Evolutionary conservation across 2,888 invertebrate genomes (phyloP), one percentile per base, ranked within the genome.

Genomic region (Sphaeridia pumilis): DNA sequence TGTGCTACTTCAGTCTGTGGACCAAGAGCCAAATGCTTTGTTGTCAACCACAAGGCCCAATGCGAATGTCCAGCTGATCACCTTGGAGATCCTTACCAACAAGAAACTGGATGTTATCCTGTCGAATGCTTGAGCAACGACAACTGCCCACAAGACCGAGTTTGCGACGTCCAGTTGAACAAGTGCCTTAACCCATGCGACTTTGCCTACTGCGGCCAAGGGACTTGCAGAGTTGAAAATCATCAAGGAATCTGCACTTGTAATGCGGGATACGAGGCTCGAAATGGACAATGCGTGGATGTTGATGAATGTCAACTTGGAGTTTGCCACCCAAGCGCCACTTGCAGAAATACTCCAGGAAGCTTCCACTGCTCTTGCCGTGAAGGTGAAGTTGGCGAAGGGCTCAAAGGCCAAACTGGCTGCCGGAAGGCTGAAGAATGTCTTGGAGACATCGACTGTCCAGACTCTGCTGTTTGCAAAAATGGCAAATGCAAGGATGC

Each of bases 391-490:
- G 78, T 90, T 48, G 84, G 87, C 25, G 89, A 89, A 73, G 79
- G 82, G 5, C 73, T 76, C 27, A 75, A 77, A 52, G 76, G 57
- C 25, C 59, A 63, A 28, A 38, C 77, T 0, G 87, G 84, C 28
- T 90, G 90, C 67, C 79, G 82, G 60, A 78, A 80, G 68, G 86
- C 89, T 1, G 88, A 86, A 28, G 87, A 88, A 69, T 86, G 86
- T 68, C 73, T 81, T 44, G 83, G 84, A 65, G 81, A 84, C 67
- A 80, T 83, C 68, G 85, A 86, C 66, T 87, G 87, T 67, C 83
- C 84, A 1, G 77, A 80, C 25, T 77, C 81, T 57, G 75, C 84
- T 12, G 80, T 83, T 17, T 87, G 87, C 67, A 74, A 82, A n/a
- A 72, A 73, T 54, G 77, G 78, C 60, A 81, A 79, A 63, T 87